Evolutionary conservation across 1,140 invertebrate genomes (phyloP).

Genomic region (Lordiphosa stackelbergi): DNA sequence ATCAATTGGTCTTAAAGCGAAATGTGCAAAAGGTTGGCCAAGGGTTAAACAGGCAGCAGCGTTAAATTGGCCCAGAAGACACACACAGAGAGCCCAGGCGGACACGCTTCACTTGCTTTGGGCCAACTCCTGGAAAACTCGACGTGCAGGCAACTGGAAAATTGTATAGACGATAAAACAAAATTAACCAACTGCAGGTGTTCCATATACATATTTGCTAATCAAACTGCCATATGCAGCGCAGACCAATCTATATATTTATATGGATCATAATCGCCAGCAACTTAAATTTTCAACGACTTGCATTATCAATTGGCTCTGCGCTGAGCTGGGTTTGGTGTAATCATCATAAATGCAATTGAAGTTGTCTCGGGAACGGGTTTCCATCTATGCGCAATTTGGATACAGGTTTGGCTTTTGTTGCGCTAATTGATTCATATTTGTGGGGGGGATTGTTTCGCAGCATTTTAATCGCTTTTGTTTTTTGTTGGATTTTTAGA

Average conservation of each 20-base stretch:
- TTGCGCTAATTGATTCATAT: conserved; percentile 73
- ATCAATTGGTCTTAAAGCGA: conserved; percentile 64
- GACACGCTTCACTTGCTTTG: conserved; percentile 61
- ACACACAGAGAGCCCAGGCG: conserved; percentile 30
- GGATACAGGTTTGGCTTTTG: conserved; percentile 64
- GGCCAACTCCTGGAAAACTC: conserved; percentile 46
- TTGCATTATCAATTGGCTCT: conserved; percentile 65
- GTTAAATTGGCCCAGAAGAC: conserved; percentile 66
- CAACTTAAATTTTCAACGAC: conserved; percentile 56
- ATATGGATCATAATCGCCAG: conserved; percentile 42
- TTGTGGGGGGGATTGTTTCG: conserved; percentile 52
- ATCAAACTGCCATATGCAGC: conserved; percentile 15
- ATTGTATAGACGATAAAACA: conserved; percentile 48
- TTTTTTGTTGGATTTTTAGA: conserved; percentile 37
- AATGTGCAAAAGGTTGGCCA: conserved; percentile 24
- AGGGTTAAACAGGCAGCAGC: conserved; percentile 39
- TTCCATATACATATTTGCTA: conserved; percentile 44
- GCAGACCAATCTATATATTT: conserved; percentile 21
- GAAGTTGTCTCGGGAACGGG: conserved; percentile 65
- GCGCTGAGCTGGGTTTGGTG: conserved; percentile 27
- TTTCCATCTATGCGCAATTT: conserved; percentile 53
- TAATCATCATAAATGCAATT: conserved; percentile 62
- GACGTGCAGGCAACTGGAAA: conserved; percentile 61
- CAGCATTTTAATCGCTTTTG: conserved; percentile 44
- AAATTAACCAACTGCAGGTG: conserved; percentile 36